Percentiles rank a stretch among this genome's conserved stretches.
phyloP scores from a whole-genome alignment of 2,888 invertebrate genomes.

The Galeruca laticollis region DNA sequence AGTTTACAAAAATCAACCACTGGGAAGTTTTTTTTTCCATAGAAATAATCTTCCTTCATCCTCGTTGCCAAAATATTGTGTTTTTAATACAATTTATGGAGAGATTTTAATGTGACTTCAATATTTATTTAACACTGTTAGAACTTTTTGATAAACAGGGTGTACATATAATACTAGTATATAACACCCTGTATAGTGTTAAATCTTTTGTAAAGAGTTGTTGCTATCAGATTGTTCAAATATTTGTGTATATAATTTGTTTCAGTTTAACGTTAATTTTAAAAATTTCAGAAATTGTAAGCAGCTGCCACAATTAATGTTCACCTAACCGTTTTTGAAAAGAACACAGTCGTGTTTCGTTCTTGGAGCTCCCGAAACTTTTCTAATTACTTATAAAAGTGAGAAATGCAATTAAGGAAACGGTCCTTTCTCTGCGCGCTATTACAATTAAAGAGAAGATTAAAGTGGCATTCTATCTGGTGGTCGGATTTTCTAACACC shows the following conservation, averaged over 20 bases:
- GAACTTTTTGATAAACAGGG: too few relatives aligned
- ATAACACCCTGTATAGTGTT: too few relatives aligned
- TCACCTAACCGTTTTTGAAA: not conserved
- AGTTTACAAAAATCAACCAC: too few relatives aligned
- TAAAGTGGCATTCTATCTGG: conserved; percentile 46
- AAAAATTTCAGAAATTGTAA: conserved; percentile 1
- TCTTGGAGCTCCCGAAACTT: conserved; percentile 26
- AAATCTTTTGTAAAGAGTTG: not conserved
- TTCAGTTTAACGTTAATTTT: not conserved
- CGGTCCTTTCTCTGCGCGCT: conserved; percentile 40
- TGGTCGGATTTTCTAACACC: conserved; percentile 55
- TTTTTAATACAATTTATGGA: too few relatives aligned
- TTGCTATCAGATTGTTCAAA: not conserved
- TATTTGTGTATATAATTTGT: not conserved
- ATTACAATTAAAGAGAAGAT: conserved; percentile 47
- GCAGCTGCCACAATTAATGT: conserved; percentile 23
- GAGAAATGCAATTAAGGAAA: conserved; percentile 48
- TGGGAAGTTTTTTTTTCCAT: too few relatives aligned
- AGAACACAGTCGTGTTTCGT: conserved; percentile 18
- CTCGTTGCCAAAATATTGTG: too few relatives aligned
- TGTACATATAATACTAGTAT: too few relatives aligned
- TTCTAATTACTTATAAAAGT: conserved; percentile 40
- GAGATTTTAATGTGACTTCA: too few relatives aligned
- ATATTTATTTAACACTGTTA: too few relatives aligned
- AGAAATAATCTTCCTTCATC: too few relatives aligned